Base-by-base conservation (phyloP, 2,113 vertebrate species). In the Plecotus auritus region DNA sequence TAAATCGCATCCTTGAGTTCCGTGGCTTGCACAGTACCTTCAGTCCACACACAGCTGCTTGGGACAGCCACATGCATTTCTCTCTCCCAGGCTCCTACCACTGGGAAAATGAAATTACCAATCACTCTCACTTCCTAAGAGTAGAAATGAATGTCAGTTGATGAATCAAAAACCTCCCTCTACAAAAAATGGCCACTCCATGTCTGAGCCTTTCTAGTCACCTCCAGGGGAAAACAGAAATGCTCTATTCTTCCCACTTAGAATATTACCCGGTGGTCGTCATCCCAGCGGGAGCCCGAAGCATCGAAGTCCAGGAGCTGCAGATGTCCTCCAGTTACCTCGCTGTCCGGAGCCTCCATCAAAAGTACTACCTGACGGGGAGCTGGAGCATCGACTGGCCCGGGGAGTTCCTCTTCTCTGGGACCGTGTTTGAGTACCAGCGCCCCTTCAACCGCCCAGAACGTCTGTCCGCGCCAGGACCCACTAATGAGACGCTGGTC, bases 381-480 rank as follows among this genome's bases (percentile, higher is more conserved):
- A 99, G 99, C 94, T 99, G 99, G 99, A 99, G 98, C 0, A 99
- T 99, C 51, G 99, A 99, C 98, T 99, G 99, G 99, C 99, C 99
- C 0, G 99, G 99, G 17, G 99, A 99, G 97, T 99, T 99, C 97
- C 97, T 97, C 47, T 99, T 99, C 4, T 99, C 99, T 0, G 99
- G 99, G 56, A 99, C 99, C 0, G 98, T 98, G 2, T 99, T 99
- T 42, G 98, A 99, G 96, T 99, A 99, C 94, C 99, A 99, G 66
- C 99, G 99, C 26, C 98, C 99, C 81, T 98, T 99, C 74, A 98
- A 98, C 98, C 98, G 97, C 56, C 99, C 99, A 0, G 99, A 99
- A 98, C 99, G 98, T 32, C 98, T 99, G 76, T 99, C 98, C 6
- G 98, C 99, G 0, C 94, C 98, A 0, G 99, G 99, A 76, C 99